Percentiles rank a stretch among this genome's conserved stretches.
These are phyloP conservation scores for Drosophila subpulchrella DNA, from an alignment of 1,140 invertebrate species.

Conservation along the genomic window DNA sequence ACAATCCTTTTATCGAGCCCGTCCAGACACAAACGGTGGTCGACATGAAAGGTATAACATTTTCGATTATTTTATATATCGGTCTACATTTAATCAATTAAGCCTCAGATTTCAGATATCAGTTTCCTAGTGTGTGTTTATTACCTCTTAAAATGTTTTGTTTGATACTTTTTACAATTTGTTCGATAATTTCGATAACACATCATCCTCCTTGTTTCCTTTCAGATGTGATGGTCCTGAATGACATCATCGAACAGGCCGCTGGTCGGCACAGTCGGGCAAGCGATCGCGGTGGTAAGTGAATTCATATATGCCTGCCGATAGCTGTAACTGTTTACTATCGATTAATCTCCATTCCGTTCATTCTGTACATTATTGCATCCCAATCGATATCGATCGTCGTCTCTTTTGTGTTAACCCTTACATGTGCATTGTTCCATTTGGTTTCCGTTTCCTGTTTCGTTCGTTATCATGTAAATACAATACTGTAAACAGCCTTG, in stretches of 20 bases:
- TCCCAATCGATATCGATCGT: conserved; percentile 56
- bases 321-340: conserved; percentile 31
- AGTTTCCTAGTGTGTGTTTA: background rate
- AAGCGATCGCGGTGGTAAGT: conserved; percentile 94
- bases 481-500: background rate
- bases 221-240: conserved; percentile 98
- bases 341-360: conserved; percentile 51
- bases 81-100: too few species aligned
- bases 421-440: conserved; percentile 64
- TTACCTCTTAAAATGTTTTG: too few species aligned
- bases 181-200: background rate
- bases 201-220: background rate
- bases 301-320: conserved; percentile 6
- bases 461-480: conserved; percentile 60
- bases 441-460: conserved; percentile 23
- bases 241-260: conserved; percentile 98
- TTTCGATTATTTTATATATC: background rate
- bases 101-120: conserved; percentile 2
- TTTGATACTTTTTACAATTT: too few species aligned
- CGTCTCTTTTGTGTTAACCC: conserved; percentile 54
- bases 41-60: conserved; percentile 94
- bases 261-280: conserved; percentile 93
- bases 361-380: conserved; percentile 69
- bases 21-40: conserved; percentile 94
- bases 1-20: conserved; percentile 95